Evolutionary conservation across 2,797 vertebrate genomes (phyloP), one percentile per base, ranked within the genome.

Genomic region (Todus mexicanus): DNA sequence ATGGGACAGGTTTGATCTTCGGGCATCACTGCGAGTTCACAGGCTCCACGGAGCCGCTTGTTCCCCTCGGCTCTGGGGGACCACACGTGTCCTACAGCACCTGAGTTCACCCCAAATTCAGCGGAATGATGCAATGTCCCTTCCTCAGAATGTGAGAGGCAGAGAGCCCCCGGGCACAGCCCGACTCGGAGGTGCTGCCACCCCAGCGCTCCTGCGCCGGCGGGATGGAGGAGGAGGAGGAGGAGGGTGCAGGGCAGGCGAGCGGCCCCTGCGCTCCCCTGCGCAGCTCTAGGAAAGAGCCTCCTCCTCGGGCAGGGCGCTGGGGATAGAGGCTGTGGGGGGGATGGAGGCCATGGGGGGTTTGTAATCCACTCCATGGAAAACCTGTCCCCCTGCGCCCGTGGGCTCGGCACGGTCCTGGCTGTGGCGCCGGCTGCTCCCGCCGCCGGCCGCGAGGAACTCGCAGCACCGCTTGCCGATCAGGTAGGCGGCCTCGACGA

Each of bases 401-500:
- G 0, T 0, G 6, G 71, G 73, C 31, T 80, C 65, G 1, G 63
- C 0, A 3, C 57, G 50, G 83, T 79, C 45, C 6, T 13, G 92
- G 91, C 77, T 66, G 65, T 73, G 81, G 71, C 2, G 20, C 6
- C 0, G 43, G 69, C 85, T 43, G 31, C 27, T 3, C 59, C 19
- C 3, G 5, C 20, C 12, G 14, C 3, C 0, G 3, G 31, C 50
- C 78, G 11, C 23, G 40, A 61, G 17, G 51, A 48, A 6, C 92
- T 95, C 98, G 3, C 79, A 48, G 77, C 98, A 94, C 45, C 97
- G 95, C 92, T 98, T 99, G 93, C 90, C 95, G 8, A 99, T 91
- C 71, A 99, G 97, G 94, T 99, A 99, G 87, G 84, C 5, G 29
- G 99, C 98, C 95, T 99, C 99, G 2, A 98, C 38, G 65, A 99